Evolutionary conservation across 1,140 invertebrate genomes (phyloP).

Genomic region (Nasonia giraulti): DNA sequence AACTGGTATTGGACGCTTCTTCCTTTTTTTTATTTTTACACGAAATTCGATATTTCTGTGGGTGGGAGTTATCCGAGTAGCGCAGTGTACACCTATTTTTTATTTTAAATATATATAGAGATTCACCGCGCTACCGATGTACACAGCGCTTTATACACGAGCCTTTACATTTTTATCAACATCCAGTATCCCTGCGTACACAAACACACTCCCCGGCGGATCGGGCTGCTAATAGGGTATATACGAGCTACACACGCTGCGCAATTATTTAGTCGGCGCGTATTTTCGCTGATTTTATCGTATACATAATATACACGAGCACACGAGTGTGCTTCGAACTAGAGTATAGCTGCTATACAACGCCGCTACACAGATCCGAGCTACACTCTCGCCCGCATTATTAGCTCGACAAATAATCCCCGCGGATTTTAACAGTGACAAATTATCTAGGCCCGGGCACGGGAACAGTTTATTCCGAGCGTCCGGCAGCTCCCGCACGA

Average conservation of each 20-base stretch:
- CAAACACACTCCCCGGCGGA: background rate
- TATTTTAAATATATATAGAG: too few species aligned
- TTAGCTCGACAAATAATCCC: conserved; percentile 70
- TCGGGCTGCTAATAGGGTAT: background rate
- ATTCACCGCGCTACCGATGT: too few species aligned
- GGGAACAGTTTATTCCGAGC: conserved; percentile 65
- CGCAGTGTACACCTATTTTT: too few species aligned
- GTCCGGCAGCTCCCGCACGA: conserved; percentile 47
- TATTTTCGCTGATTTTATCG: conserved; percentile 63
- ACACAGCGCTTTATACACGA: background rate
- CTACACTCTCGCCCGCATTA: conserved; percentile 58
- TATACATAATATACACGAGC: conserved; percentile 26
- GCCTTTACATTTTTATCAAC: background rate
- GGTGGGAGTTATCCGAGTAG: too few species aligned
- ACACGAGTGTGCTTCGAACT: conserved; percentile 27
- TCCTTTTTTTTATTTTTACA: too few species aligned
- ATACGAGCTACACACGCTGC: conserved; percentile 24
- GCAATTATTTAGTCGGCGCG: conserved; percentile 61
- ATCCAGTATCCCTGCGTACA: background rate
- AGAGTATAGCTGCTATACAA: background rate
- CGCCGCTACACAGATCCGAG: background rate
- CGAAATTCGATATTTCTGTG: too few species aligned
- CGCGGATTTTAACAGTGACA: conserved; percentile 66
- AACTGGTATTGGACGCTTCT: too few species aligned
- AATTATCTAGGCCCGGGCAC: conserved; percentile 63